Conservation (phyloP, 2,797 vertebrate species). For the Typhlichthys eigenmanni region DNA sequence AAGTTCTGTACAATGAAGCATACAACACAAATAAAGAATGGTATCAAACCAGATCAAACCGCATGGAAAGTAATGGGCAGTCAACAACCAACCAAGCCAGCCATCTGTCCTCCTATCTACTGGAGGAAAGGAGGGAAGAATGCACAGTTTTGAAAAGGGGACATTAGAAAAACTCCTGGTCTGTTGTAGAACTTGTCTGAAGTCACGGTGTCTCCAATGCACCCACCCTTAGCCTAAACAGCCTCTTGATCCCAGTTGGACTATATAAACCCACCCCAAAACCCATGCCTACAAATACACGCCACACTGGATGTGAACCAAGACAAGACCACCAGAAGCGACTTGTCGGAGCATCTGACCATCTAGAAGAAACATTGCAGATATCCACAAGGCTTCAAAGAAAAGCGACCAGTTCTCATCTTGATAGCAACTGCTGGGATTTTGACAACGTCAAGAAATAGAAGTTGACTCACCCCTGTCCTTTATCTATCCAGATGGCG, state of each 20-base stretch:
- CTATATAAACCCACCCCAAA: constrained; percentile 80
- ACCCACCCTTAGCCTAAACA: constrained; percentile 64
- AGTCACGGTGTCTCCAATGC: constrained; percentile 31
- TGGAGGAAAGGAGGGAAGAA: constrained; percentile 37
- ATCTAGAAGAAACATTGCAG: background rate
- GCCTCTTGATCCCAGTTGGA: constrained; percentile 54
- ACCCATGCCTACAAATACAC: constrained; percentile 73
- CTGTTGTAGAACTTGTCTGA: constrained; percentile 19
- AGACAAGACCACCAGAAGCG: constrained; percentile 29
- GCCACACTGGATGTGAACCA: constrained; percentile 22
- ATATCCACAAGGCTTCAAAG: background rate
- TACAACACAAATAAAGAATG: background rate
- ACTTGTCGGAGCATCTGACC: constrained; percentile 1
- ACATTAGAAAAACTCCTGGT: background rate
- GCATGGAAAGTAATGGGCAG: background rate
- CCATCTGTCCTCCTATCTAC: constrained; percentile 52
- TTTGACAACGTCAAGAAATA: background rate
- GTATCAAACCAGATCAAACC: constrained; percentile 6
- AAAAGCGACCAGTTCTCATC: constrained; percentile 12
- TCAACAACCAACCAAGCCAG: constrained; percentile 35
- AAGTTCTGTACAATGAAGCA: background rate
- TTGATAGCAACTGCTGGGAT: background rate
- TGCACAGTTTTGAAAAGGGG: background rate
- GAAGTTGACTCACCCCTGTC: background rate
- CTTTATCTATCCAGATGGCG: constrained; percentile 65